Conservation (phyloP, 1,140 invertebrate genomes). For the Drosophila santomea region DNA sequence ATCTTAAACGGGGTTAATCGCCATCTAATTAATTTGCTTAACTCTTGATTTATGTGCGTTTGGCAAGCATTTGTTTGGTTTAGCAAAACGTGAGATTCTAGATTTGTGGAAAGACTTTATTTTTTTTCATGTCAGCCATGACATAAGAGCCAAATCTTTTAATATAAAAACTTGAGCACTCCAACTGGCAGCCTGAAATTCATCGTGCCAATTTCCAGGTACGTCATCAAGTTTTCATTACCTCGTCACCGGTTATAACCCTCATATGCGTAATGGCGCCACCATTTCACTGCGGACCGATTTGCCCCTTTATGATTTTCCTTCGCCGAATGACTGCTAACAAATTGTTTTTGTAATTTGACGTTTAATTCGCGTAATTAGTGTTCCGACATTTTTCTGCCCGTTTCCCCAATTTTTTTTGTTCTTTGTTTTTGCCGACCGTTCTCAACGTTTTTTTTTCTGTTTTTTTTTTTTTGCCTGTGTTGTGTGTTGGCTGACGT, state of each 20-base stretch:
- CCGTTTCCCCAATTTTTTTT: conserved; percentile 38
- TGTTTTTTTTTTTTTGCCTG: conserved; percentile 34
- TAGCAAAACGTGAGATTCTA: background rate
- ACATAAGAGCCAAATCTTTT: background rate
- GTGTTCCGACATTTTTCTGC: conserved; percentile 77
- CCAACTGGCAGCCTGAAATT: conserved; percentile 3
- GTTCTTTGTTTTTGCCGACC: conserved; percentile 22
- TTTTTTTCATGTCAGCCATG: background rate
- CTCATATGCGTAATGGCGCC: conserved; percentile 35
- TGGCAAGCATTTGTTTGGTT: background rate
- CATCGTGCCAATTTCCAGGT: conserved; percentile 11
- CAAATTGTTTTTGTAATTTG: conserved; percentile 82
- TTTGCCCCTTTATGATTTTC: conserved; percentile 35
- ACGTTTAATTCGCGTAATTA: conserved; percentile 82
- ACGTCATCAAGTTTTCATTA: conserved; percentile 37
- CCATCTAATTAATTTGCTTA: conserved; percentile 26
- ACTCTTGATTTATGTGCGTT: background rate
- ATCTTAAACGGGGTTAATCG: conserved; percentile 21
- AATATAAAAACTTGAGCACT: background rate
- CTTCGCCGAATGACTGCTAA: conserved; percentile 55
- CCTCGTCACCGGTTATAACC: conserved; percentile 30
- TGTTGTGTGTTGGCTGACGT: conserved; percentile 12
- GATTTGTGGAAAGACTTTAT: too few species aligned
- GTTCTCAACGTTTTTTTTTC: conserved; percentile 44
- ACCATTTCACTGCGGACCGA: conserved; percentile 14